phyloP scores from a whole-genome alignment of 2,797 vertebrate genomes.

The Microtus californicus region DNA sequence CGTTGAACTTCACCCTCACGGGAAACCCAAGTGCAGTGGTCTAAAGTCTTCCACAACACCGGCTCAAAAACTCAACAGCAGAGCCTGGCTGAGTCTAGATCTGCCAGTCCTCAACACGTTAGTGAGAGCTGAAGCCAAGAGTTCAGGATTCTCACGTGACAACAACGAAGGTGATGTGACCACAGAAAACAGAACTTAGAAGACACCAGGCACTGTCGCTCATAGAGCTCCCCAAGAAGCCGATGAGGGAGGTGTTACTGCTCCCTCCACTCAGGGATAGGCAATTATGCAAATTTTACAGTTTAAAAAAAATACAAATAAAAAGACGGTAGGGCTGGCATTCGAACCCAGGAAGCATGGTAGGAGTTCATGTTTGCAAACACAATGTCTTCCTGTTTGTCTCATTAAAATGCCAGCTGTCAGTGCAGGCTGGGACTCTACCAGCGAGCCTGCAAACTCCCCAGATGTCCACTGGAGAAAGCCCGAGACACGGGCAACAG shows the following conservation, averaged over 20 bases:
- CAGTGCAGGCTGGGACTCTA: background rate
- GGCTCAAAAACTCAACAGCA: background rate
- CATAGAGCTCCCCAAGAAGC: background rate
- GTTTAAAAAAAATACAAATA: background rate
- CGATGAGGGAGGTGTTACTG: background rate
- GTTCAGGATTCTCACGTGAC: background rate
- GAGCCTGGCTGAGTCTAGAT: background rate
- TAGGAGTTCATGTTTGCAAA: background rate
- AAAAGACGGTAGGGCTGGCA: background rate
- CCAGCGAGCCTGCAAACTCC: background rate
- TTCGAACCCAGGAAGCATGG: background rate
- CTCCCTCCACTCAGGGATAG: background rate
- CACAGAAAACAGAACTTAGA: too few relatives aligned
- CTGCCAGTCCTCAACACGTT: background rate
- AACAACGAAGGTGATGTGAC: fast-evolving
- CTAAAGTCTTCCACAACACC: background rate
- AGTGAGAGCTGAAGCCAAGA: background rate
- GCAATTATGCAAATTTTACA: background rate
- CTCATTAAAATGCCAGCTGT: constrained; percentile 46
- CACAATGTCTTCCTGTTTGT: background rate
- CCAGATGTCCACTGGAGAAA: background rate
- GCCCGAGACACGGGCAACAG: background rate
- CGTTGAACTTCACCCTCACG: background rate
- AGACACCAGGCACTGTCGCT: background rate
- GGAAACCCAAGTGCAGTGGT: background rate